Conservation (phyloP, 2,888 invertebrate genomes). For the Cotesia congregata region DNA sequence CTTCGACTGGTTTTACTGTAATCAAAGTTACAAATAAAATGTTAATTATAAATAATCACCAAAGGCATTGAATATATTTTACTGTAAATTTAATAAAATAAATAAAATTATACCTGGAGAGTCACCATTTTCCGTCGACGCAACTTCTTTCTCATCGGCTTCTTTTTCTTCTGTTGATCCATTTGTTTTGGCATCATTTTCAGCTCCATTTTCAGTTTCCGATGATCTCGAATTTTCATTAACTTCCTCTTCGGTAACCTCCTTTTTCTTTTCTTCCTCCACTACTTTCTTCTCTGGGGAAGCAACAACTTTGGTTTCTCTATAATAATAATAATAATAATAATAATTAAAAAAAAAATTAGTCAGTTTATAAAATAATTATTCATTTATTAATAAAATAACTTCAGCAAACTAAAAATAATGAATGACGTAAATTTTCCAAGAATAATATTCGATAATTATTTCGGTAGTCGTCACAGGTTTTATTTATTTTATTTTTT, state of each 20-base stretch:
- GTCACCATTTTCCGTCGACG: slow-evolving; percentile 70
- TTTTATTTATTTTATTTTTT: background rate
- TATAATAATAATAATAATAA: slow-evolving; percentile 44
- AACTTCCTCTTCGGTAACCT: slow-evolving; percentile 57
- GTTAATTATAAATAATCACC: background rate
- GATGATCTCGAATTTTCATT: slow-evolving; percentile 69
- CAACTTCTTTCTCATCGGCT: slow-evolving; percentile 67
- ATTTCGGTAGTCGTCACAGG: background rate
- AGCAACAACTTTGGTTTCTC: slow-evolving; percentile 67
- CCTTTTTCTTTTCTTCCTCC: slow-evolving; percentile 70
- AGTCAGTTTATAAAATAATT: background rate
- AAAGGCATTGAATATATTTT: too few relatives aligned
- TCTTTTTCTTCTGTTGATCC: slow-evolving; percentile 69
- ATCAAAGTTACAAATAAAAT: background rate
- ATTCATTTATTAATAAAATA: background rate
- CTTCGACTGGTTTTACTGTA: slow-evolving; percentile 59
- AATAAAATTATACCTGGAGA: slow-evolving; percentile 64
- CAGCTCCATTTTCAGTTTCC: slow-evolving; percentile 63
- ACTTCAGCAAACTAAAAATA: background rate
- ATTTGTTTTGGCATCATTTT: slow-evolving; percentile 68
- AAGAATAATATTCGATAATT: background rate
- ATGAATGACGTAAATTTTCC: slow-evolving; percentile 1
- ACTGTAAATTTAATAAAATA: too few relatives aligned
- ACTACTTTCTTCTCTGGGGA: slow-evolving; percentile 71
- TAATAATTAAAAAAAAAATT: background rate